Evolutionary conservation across 2,888 invertebrate genomes (phyloP).

Genomic region (Harmothoe impar): DNA sequence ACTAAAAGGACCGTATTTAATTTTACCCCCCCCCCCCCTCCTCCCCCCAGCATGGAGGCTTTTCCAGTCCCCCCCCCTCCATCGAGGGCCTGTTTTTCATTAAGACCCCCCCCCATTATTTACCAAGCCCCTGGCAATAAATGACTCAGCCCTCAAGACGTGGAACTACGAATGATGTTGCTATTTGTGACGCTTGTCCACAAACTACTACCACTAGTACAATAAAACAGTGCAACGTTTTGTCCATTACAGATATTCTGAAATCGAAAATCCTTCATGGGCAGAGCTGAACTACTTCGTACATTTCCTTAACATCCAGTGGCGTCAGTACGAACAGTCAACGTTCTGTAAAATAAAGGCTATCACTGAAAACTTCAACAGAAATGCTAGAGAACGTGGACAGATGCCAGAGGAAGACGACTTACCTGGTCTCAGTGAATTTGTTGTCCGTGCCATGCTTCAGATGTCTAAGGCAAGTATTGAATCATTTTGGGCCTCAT

Average conservation of each 20-base stretch:
- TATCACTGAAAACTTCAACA: neutral
- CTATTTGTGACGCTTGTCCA: too few relatives aligned
- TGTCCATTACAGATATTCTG: constrained; percentile 70
- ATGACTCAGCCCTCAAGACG: too few relatives aligned
- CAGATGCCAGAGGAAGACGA: neutral
- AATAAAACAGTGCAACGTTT: too few relatives aligned
- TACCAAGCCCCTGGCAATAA: too few relatives aligned
- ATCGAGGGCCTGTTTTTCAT: too few relatives aligned
- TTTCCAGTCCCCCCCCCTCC: too few relatives aligned
- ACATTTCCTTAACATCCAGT: constrained; percentile 77
- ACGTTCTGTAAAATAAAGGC: constrained; percentile 70
- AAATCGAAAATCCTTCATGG: constrained; percentile 69
- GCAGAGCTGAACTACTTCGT: constrained; percentile 75
- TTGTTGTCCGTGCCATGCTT: constrained; percentile 76
- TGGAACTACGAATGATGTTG: too few relatives aligned
- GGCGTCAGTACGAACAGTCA: constrained; percentile 75
- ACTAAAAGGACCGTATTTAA: too few relatives aligned
- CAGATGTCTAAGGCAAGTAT: constrained; percentile 75
- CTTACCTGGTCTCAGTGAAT: constrained; percentile 75
- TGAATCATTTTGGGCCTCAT: neutral
- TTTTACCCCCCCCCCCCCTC: too few relatives aligned
- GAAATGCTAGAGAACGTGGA: neutral
- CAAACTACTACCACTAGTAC: too few relatives aligned
- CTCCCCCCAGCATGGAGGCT: too few relatives aligned
- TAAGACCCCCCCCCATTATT: too few relatives aligned